Evolutionary conservation across 2,113 vertebrate species (phyloP).

Genomic region (Erythrolamprus reginae): DNA sequence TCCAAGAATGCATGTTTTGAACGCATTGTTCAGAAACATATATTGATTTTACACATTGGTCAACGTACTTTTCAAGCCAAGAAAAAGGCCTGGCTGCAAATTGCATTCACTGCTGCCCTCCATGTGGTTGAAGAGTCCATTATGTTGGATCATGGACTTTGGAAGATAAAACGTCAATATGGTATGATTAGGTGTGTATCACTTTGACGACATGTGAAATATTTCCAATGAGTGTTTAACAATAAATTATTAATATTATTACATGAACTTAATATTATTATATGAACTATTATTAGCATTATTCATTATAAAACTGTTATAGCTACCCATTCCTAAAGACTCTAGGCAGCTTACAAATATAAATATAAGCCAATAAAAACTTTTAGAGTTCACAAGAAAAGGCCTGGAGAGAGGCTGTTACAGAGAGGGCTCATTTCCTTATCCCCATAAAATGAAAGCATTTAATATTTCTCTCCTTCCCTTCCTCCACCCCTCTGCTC

Average conservation of each 20-base stretch:
- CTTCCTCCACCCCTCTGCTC: background rate
- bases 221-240: background rate
- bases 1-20: background rate
- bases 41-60: background rate
- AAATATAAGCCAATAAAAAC: background rate
- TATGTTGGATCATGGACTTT: background rate
- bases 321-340: background rate
- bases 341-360: background rate
- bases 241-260: background rate
- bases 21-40: background rate
- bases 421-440: background rate
- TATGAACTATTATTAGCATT: background rate
- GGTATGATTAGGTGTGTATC: background rate
- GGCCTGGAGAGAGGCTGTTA: background rate
- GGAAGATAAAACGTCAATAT: background rate
- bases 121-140: background rate
- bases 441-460: background rate
- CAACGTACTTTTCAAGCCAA: background rate
- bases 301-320: background rate
- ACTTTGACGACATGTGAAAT: background rate
- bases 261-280: background rate
- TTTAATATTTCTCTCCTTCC: background rate
- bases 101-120: background rate
- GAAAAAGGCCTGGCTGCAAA: background rate
- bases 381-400: no score